Evolutionary conservation across 2,888 invertebrate genomes (phyloP), one percentile per base, ranked within the genome.

Genomic region (Drosophila macrospina): DNA sequence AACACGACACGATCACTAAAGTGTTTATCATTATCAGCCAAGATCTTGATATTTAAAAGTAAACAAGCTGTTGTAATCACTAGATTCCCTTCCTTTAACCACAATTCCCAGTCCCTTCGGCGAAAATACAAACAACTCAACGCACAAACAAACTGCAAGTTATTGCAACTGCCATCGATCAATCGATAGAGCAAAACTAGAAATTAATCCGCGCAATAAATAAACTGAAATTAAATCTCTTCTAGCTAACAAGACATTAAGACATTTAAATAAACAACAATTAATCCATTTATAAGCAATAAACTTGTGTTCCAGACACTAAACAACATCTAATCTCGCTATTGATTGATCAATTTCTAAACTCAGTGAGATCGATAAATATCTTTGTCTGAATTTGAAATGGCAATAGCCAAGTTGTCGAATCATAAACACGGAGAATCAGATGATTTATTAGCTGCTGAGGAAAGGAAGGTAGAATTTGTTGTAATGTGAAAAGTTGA

Each of bases 11-110:
- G 63, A 78, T 52, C 67, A 45, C 39, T 76, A 54, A 69, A 70
- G 73, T 67, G 45, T 67, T 71, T 85, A 74, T 77, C 76, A 63
- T 89, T 77, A 86, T 89, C 89, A 66, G 61, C 47, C 45, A 30
- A 41, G 51, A 70, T 70, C 79, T 66, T 59, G 55, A 36, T 34
- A 26, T 32, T 8, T 6, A 6, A 57, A 57, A 69, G 63, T 55
- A 69, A 80, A 56, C 80, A 70, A 60, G 60, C 51, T 57, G 39
- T 47, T 63, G 59, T 74, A 80, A 79, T 65, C 44, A 28, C 30
- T 48, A 56, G 36, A 57, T 39, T 24, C 48, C 37, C 20, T 41
- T 10, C 10, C 20, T 41, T 20, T 20, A 41, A 15, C 41, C 41
- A 41, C 41, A 54, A 28, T 28, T 26, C 30, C n/a, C 24, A 52